Conservation (phyloP, 2,113 vertebrate species). For the Prionailurus bengalensis region DNA sequence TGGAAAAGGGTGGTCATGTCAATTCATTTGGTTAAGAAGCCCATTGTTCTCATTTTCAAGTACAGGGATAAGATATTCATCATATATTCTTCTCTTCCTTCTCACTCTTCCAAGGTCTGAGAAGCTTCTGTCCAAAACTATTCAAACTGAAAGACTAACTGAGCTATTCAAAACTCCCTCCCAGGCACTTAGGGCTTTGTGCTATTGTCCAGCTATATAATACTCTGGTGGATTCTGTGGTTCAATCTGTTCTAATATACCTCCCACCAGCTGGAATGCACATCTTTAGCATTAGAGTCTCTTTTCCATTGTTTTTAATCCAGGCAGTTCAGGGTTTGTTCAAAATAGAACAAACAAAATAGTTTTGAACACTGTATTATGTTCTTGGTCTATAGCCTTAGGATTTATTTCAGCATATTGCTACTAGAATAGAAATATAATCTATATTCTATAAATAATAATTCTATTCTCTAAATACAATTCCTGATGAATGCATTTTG, state of each 20-base stretch:
- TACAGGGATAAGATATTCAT: slow-evolving; percentile 44
- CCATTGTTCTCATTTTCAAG: slow-evolving; percentile 43
- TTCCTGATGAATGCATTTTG: not conserved
- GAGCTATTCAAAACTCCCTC: slow-evolving; percentile 27
- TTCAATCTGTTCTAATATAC: not conserved
- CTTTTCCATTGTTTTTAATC: slow-evolving; percentile 38
- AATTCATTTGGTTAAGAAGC: not conserved
- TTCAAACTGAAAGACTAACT: not conserved
- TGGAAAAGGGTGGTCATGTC: not conserved
- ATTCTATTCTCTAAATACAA: not conserved
- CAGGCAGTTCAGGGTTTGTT: not conserved
- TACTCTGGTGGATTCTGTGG: not conserved
- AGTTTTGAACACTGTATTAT: not conserved
- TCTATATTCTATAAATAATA: not conserved
- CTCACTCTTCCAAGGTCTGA: not conserved
- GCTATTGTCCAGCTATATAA: not conserved
- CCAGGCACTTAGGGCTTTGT: not conserved
- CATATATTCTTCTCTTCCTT: not conserved
- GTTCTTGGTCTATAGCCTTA: not conserved
- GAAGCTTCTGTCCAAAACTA: slow-evolving; percentile 3
- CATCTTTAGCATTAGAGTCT: not conserved
- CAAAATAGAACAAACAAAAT: too few relatives aligned
- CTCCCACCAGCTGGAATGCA: not conserved
- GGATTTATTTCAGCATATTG: slow-evolving; percentile 32
- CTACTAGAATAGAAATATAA: slow-evolving; percentile 14